These are phyloP conservation scores for Podotricha telesiphe DNA, from an alignment of 2,888 invertebrate species.

Conservation along the genomic window DNA sequence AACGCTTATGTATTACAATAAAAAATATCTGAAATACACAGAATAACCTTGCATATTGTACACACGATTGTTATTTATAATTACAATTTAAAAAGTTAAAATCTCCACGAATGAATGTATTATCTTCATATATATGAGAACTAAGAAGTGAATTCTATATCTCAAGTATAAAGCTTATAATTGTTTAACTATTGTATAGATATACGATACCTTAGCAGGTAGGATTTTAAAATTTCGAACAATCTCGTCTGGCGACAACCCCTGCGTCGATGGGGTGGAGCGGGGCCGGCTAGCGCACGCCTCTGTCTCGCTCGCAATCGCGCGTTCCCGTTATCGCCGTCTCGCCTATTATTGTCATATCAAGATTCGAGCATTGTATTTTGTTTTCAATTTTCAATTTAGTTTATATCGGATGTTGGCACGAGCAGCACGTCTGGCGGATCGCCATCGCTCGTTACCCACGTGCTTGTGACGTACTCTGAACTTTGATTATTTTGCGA, in stretches of 20 bases:
- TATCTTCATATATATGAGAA: slow-evolving; percentile 51
- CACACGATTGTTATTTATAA: slow-evolving; percentile 80
- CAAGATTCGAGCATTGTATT: slow-evolving; percentile 82
- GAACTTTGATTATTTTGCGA: slow-evolving; percentile 51
- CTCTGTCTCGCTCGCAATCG: slow-evolving; percentile 61
- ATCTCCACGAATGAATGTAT: slow-evolving; percentile 51
- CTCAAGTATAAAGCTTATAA: slow-evolving; percentile 59
- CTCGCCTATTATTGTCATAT: slow-evolving; percentile 83
- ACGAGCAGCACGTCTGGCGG: slow-evolving; percentile 77
- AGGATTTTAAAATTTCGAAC: slow-evolving; percentile 74
- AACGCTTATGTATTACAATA: slow-evolving; percentile 54
- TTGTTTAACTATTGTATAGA: slow-evolving; percentile 51
- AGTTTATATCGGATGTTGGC: slow-evolving; percentile 83
- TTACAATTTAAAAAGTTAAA: slow-evolving; percentile 66
- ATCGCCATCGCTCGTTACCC: slow-evolving; percentile 65
- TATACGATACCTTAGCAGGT: slow-evolving; percentile 67
- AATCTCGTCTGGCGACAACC: slow-evolving; percentile 80
- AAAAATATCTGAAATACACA: slow-evolving; percentile 70
- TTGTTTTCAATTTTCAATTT: slow-evolving; percentile 83
- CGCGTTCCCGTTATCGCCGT: slow-evolving; percentile 64
- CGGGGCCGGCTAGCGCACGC: slow-evolving; percentile 66
- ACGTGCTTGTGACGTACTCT: slow-evolving; percentile 65
- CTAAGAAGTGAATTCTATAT: slow-evolving; percentile 51
- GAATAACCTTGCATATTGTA: slow-evolving; percentile 79
- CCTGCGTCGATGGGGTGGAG: slow-evolving; percentile 80